Percentiles rank a stretch among this genome's conserved stretches.
These are phyloP conservation scores for Schizaphis graminum DNA, from an alignment of 2,888 invertebrate species.

Conservation along the genomic window DNA sequence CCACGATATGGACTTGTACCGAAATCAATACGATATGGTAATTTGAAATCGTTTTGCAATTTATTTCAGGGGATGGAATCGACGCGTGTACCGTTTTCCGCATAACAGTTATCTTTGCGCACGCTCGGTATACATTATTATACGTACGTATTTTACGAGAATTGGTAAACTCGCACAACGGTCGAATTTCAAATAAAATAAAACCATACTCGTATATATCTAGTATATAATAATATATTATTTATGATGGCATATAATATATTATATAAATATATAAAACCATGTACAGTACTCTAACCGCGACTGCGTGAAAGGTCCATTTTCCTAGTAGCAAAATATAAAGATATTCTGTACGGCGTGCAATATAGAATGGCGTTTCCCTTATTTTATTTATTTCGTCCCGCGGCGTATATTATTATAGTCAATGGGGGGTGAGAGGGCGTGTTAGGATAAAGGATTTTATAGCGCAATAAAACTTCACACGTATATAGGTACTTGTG, in stretches of 20 bases:
- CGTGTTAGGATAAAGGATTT: constrained; percentile 50
- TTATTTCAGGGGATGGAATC: not conserved
- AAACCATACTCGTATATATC: not conserved
- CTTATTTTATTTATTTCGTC: constrained; percentile 15
- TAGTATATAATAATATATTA: not conserved
- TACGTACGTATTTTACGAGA: not conserved
- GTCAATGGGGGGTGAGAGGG: not conserved
- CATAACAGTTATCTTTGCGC: not conserved
- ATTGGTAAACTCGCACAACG: not conserved
- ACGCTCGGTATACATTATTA: too few species aligned
- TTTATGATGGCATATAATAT: not conserved
- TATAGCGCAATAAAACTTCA: constrained; percentile 49
- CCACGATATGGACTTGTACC: not conserved
- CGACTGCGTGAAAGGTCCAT: not conserved
- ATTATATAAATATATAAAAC: not conserved
- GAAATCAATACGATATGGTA: not conserved
- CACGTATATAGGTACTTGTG: not conserved
- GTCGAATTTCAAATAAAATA: not conserved
- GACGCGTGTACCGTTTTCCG: not conserved
- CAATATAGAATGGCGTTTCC: not conserved
- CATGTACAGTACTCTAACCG: not conserved
- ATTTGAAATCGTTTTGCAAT: not conserved
- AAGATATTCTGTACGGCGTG: not conserved
- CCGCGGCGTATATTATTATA: not conserved
- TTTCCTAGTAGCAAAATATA: not conserved